phyloP scores from a whole-genome alignment of 2,797 vertebrate genomes.

The Xerus rutilus region DNA sequence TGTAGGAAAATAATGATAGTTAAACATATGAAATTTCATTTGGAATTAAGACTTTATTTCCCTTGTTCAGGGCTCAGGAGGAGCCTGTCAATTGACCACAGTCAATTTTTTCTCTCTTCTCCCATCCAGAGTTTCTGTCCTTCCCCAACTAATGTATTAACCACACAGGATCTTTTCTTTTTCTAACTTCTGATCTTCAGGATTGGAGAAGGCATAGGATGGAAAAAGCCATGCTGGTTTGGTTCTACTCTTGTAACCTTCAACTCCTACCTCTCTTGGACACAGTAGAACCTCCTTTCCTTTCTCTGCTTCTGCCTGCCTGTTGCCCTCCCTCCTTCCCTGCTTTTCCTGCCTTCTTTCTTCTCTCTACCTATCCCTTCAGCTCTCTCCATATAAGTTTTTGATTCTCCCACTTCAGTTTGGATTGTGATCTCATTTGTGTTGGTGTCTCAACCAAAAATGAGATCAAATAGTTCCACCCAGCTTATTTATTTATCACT shows the following conservation, averaged over 20 bases:
- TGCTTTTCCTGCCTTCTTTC: background rate
- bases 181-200: background rate
- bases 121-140: no score
- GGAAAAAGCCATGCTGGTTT: background rate
- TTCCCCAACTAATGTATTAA: background rate
- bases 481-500: background rate
- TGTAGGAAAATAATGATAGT: background rate
- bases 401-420: background rate
- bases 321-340: background rate
- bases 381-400: background rate
- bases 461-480: background rate
- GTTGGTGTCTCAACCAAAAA: background rate
- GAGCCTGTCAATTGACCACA: no score
- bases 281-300: background rate
- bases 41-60: background rate
- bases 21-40: background rate
- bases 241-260: background rate
- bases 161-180: background rate
- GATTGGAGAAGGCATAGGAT: background rate
- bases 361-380: background rate
- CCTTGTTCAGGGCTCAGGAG: background rate
- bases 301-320: background rate
- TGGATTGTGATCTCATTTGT: background rate
- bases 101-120: background rate
- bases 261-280: background rate